phyloP scores from a whole-genome alignment of 2,113 vertebrate genomes.

The Glaucidium brasilianum region DNA sequence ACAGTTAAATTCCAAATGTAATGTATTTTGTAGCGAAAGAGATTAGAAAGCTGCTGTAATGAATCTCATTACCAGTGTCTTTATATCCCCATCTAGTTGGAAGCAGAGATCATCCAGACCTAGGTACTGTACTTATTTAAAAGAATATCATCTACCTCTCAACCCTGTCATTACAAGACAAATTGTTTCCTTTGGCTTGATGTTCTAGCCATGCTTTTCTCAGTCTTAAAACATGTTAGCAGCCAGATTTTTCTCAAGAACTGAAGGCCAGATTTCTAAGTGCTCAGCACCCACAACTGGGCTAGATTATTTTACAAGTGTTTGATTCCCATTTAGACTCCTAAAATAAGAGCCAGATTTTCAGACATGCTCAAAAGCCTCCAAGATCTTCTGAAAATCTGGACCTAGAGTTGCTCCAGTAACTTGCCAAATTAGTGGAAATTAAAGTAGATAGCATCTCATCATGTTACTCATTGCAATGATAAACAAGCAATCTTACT shows the following conservation, averaged over 20 bases:
- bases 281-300: conserved; percentile 40
- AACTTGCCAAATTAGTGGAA: conserved; percentile 39
- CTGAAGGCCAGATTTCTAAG: conserved; percentile 28
- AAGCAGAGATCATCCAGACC: conserved; percentile 61
- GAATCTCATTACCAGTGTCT: conserved; percentile 68
- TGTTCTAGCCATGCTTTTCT: conserved; percentile 19
- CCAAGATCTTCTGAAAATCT: conserved; percentile 39
- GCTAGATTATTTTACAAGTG: conserved; percentile 23
- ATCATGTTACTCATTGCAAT: background rate
- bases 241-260: conserved; percentile 8
- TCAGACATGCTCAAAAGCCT: background rate
- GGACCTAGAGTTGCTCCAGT: background rate
- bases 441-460: conserved; percentile 33
- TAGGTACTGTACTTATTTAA: conserved; percentile 28
- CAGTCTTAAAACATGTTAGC: background rate
- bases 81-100: conserved; percentile 65
- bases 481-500: background rate
- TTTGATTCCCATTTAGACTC: conserved; percentile 8
- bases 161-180: conserved; percentile 27
- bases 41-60: conserved; percentile 70
- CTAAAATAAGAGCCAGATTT: conserved; percentile 49
- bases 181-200: conserved; percentile 51
- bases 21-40: conserved; percentile 66
- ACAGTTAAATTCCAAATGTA: conserved; percentile 69
- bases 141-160: conserved; percentile 40